Evolutionary conservation across 2,888 invertebrate genomes (phyloP).

Genomic region (Spatulosminthurus flaviceps): DNA sequence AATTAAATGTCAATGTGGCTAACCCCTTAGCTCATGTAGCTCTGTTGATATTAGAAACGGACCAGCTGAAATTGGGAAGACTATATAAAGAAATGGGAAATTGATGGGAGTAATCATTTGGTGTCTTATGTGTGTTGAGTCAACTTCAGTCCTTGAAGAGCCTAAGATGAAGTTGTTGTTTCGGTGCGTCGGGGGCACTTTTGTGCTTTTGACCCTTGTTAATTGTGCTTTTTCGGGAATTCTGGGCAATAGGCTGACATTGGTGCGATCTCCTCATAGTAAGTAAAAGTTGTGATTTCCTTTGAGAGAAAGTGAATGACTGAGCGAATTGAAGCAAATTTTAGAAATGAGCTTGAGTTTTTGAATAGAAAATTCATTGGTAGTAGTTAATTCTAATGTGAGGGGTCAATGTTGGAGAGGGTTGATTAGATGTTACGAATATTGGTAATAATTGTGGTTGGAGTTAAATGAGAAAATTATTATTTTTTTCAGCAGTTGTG

Average conservation of each 20-base stretch:
- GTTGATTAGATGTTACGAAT: too few relatives aligned
- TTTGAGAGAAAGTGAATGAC: too few relatives aligned
- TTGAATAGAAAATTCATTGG: neutral
- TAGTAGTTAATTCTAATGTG: neutral
- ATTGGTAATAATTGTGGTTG: too few relatives aligned
- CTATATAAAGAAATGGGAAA: constrained; percentile 8
- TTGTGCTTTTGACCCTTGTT: neutral
- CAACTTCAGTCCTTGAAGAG: neutral
- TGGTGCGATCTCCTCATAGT: neutral
- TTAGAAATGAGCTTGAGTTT: too few relatives aligned
- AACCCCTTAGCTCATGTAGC: too few relatives aligned
- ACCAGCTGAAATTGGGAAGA: neutral
- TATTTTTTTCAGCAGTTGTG: constrained; percentile 33
- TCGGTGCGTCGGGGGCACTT: neutral
- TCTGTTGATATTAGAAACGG: too few relatives aligned
- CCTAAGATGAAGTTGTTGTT: constrained; percentile 17
- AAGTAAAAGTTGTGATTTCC: too few relatives aligned
- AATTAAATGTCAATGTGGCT: too few relatives aligned
- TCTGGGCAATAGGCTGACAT: neutral
- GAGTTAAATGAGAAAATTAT: too few relatives aligned
- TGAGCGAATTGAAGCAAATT: too few relatives aligned
- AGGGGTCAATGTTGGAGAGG: too few relatives aligned
- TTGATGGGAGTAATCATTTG: neutral
- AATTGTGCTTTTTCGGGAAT: neutral
- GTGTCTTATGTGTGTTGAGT: constrained; percentile 16